A percentile compares a stretch with the other conserved stretches of the same genome.
Conservation (phyloP, 92 coral and sea anemone species). For the Parazoanthus darwini region DNA sequence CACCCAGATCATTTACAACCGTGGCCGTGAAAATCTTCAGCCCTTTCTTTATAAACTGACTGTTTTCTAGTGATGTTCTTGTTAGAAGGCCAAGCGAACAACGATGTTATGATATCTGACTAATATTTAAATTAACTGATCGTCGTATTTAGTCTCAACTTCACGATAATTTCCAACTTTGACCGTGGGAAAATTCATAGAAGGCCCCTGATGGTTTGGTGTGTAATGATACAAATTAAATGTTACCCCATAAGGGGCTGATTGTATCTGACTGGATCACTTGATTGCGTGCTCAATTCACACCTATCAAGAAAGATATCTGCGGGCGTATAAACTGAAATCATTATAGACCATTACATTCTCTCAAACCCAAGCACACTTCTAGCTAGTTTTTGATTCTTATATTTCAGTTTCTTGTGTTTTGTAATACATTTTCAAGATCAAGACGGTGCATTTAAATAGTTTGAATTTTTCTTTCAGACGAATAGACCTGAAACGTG, state of each 20-base stretch:
- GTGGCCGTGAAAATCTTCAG: not conserved
- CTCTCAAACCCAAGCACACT: not conserved
- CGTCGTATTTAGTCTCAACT: not conserved
- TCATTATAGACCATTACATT: not conserved
- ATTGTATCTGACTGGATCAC: not conserved
- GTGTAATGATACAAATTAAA: slow-evolving; percentile 25
- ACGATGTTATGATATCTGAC: not conserved
- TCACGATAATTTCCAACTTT: not conserved
- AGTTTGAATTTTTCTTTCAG: not conserved
- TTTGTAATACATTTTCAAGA: not conserved
- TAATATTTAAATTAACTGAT: too few species aligned
- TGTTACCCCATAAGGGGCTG: slow-evolving; percentile 2
- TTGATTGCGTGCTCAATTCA: slow-evolving; percentile 16
- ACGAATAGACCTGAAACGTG: not conserved
- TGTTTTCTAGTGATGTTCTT: not conserved
- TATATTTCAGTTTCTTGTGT: not conserved
- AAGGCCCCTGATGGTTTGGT: not conserved
- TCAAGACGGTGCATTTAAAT: not conserved
- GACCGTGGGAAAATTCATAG: slow-evolving; percentile 36
- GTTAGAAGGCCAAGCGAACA: not conserved
- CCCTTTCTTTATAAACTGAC: too few species aligned
- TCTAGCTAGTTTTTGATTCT: not conserved
- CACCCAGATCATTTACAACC: not conserved
- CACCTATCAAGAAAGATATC: slow-evolving; percentile 8
- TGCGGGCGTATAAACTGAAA: not conserved